A percentile compares a stretch with the other conserved stretches of the same genome.
These are phyloP conservation scores for Crocallis elinguaria DNA, from an alignment of 2,888 invertebrate species.

Conservation along the genomic window DNA sequence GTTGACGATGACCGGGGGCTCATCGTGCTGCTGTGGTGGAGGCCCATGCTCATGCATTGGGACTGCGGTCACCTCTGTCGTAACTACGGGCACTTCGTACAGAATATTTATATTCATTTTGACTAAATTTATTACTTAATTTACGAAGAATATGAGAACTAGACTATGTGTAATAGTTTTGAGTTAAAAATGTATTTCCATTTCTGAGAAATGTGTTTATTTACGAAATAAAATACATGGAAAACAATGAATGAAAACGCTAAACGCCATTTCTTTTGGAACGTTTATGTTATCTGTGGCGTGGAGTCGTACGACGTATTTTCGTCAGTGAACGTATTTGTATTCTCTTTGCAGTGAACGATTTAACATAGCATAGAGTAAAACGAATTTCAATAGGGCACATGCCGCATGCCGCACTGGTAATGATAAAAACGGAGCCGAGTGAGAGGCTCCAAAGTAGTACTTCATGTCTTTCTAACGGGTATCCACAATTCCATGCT, in stretches of 20 bases:
- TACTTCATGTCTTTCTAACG: too few relatives aligned
- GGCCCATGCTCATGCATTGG: constrained; percentile 41
- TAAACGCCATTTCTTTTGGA: too few relatives aligned
- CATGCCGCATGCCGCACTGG: too few relatives aligned
- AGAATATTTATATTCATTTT: constrained; percentile 56
- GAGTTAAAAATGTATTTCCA: constrained; percentile 4
- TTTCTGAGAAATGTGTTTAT: constrained; percentile 29
- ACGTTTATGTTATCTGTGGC: too few relatives aligned
- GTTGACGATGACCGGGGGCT: constrained; percentile 42
- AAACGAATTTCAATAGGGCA: too few relatives aligned
- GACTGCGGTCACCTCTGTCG: constrained; percentile 33
- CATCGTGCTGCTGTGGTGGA: constrained; percentile 40
- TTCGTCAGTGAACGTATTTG: too few relatives aligned
- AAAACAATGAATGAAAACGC: constrained; percentile 29
- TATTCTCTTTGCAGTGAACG: too few relatives aligned
- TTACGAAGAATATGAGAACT: not conserved
- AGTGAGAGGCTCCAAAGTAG: too few relatives aligned
- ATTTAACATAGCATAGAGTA: too few relatives aligned
- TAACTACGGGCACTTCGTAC: constrained; percentile 50
- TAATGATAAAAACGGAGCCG: too few relatives aligned
- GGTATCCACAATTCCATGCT: too few relatives aligned
- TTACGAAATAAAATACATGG: constrained; percentile 35
- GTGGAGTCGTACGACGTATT: too few relatives aligned
- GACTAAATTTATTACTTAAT: constrained; percentile 23
- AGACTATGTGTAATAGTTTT: not conserved